Conservation (phyloP, 2,797 vertebrate species). For the Lagodon rhomboides region DNA sequence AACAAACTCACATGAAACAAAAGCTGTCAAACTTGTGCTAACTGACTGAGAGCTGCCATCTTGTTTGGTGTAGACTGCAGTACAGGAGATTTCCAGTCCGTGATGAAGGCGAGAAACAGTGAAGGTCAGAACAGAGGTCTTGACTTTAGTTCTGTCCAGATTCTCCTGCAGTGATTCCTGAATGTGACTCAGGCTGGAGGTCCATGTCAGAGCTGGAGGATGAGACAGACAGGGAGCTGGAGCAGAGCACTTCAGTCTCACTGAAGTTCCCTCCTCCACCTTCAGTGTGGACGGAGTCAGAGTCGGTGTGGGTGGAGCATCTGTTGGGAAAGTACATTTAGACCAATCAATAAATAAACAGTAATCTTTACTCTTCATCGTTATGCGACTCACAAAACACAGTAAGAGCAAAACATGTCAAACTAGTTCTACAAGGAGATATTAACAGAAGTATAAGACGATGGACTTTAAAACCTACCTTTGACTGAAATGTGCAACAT, state of each 20-base stretch:
- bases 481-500: not conserved
- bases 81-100: slow-evolving; percentile 54
- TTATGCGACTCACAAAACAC: not conserved
- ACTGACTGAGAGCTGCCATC: slow-evolving; percentile 12
- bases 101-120: slow-evolving; percentile 57
- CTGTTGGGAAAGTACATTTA: slow-evolving; percentile 29
- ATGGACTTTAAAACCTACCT: slow-evolving; percentile 25
- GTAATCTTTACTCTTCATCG: not conserved
- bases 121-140: slow-evolving; percentile 61
- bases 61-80: slow-evolving; percentile 52
- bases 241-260: slow-evolving; percentile 64
- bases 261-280: slow-evolving; percentile 53
- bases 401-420: not conserved
- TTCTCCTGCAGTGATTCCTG: slow-evolving; percentile 54
- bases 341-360: not conserved
- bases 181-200: slow-evolving; percentile 35
- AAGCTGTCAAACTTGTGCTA: not conserved
- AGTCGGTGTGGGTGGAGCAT: slow-evolving; percentile 8
- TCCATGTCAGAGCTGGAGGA: slow-evolving; percentile 55
- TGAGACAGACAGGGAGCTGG: slow-evolving; percentile 44
- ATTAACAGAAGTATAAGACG: fast-evolving
- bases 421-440: not conserved
- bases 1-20: slow-evolving; percentile 9
- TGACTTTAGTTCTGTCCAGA: slow-evolving; percentile 45
- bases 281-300: slow-evolving; percentile 26